These are phyloP conservation scores for Eupithecia inturbata DNA, from an alignment of 2,888 invertebrate genomes.

Conservation along the genomic window DNA sequence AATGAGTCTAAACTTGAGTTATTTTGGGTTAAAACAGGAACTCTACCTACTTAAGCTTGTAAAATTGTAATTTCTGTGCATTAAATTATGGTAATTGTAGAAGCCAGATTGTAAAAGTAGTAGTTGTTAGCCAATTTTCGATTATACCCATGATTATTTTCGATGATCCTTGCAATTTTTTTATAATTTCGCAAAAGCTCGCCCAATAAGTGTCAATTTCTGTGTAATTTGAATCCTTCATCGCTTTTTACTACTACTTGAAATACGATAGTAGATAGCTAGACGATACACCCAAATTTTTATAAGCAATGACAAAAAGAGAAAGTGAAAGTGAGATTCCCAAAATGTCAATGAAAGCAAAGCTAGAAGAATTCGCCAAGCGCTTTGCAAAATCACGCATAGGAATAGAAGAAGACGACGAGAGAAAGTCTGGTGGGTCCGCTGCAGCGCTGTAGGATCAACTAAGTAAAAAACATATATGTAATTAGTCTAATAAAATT, in stretches of 20 bases:
- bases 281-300: not conserved
- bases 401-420: slow-evolving; percentile 15
- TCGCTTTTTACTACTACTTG: not conserved
- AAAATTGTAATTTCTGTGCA: not conserved
- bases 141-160: not conserved
- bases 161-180: not conserved
- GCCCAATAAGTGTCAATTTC: not conserved
- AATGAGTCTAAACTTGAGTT: not conserved
- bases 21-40: not conserved
- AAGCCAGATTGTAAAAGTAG: not conserved
- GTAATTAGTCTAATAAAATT: too few species aligned
- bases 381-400: slow-evolving; percentile 25
- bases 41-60: too few species aligned
- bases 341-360: slow-evolving; percentile 17
- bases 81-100: not conserved
- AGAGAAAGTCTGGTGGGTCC: not conserved
- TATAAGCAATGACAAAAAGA: slow-evolving; percentile 20
- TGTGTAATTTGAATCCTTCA: not conserved
- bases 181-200: not conserved
- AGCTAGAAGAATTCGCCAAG: slow-evolving; percentile 32
- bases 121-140: not conserved
- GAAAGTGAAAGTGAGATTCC: slow-evolving; percentile 39
- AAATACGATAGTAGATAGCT: not conserved
- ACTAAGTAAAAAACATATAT: not conserved
- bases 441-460: not conserved